Percentiles rank a stretch among this genome's conserved stretches.
phyloP scores from a whole-genome alignment of 2,797 vertebrate species.

The Scleropages formosus region DNA sequence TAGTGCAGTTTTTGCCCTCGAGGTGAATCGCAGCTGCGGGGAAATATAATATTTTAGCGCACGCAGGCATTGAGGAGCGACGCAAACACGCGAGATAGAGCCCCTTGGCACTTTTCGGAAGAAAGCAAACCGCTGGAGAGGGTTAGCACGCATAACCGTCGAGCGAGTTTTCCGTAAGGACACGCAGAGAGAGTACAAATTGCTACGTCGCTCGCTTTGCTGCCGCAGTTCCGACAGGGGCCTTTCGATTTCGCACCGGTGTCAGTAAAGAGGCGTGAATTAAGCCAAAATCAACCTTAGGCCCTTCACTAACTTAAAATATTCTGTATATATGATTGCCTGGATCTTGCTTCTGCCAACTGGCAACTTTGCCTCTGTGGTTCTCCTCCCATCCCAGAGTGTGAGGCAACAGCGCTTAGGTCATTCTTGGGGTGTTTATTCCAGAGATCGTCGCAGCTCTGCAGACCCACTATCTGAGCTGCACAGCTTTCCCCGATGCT shows the following conservation, averaged over 20 bases:
- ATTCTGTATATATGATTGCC: background rate
- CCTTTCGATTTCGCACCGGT: background rate
- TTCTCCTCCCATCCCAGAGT: background rate
- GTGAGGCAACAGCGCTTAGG: background rate
- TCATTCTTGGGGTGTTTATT: background rate
- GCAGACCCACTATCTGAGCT: background rate
- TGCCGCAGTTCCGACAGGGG: background rate
- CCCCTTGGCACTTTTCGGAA: too few species aligned
- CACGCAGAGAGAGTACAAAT: background rate
- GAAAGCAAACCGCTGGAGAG: too few species aligned
- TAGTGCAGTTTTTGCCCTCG: too few species aligned
- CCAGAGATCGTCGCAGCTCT: background rate
- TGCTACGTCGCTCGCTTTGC: background rate
- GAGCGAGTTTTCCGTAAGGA: background rate
- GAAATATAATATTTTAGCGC: too few species aligned
- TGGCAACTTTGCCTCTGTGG: background rate
- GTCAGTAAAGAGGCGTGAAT: conserved; percentile 13
- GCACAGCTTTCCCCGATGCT: background rate
- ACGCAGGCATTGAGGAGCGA: too few species aligned
- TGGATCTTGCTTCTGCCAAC: background rate
- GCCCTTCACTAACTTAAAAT: conserved; percentile 13
- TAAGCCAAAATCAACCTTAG: conserved; percentile 19
- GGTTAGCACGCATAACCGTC: background rate
- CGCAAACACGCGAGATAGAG: too few species aligned
- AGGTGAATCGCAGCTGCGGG: too few species aligned